Conservation (phyloP, 1,140 invertebrate genomes). For the Atta colombica region DNA sequence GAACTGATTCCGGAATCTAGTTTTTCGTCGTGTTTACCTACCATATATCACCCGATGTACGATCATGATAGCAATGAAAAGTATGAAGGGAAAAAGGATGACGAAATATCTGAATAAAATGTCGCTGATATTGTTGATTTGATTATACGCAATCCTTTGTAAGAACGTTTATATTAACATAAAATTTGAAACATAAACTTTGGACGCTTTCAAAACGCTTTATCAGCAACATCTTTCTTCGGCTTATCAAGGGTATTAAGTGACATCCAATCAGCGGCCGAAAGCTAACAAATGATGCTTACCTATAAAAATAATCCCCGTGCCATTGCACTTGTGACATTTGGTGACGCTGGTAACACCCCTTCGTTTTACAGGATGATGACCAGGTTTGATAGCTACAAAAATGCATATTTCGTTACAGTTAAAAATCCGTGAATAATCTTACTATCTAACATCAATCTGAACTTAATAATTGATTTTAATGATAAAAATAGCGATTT, state of each 20-base stretch:
- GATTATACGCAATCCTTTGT: not conserved
- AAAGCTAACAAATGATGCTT: slow-evolving; percentile 67
- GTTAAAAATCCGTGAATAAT: not conserved
- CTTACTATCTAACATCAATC: not conserved
- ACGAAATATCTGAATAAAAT: slow-evolving; percentile 46
- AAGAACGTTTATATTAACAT: not conserved
- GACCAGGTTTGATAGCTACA: slow-evolving; percentile 88
- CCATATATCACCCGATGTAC: slow-evolving; percentile 85
- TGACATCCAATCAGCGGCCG: slow-evolving; percentile 20
- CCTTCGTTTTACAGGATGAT: slow-evolving; percentile 94
- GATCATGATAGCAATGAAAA: slow-evolving; percentile 85
- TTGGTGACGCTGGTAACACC: slow-evolving; percentile 94
- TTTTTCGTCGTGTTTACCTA: slow-evolving; percentile 85
- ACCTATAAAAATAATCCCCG: slow-evolving; percentile 94
- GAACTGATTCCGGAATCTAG: slow-evolving; percentile 85
- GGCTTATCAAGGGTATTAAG: slow-evolving; percentile 30
- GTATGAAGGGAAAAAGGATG: slow-evolving; percentile 79
- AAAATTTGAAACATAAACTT: not conserved
- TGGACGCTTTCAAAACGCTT: not conserved
- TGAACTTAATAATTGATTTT: not conserved
- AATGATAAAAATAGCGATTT: not conserved
- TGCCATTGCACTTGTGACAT: slow-evolving; percentile 95
- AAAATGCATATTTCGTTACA: slow-evolving; percentile 64
- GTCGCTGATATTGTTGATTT: slow-evolving; percentile 24
- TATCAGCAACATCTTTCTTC: slow-evolving; percentile 70